Percentiles rank a stretch among this genome's conserved stretches.
These are phyloP conservation scores for Spisula subtruncata DNA, from an alignment of 2,888 invertebrate species.

Conservation along the genomic window DNA sequence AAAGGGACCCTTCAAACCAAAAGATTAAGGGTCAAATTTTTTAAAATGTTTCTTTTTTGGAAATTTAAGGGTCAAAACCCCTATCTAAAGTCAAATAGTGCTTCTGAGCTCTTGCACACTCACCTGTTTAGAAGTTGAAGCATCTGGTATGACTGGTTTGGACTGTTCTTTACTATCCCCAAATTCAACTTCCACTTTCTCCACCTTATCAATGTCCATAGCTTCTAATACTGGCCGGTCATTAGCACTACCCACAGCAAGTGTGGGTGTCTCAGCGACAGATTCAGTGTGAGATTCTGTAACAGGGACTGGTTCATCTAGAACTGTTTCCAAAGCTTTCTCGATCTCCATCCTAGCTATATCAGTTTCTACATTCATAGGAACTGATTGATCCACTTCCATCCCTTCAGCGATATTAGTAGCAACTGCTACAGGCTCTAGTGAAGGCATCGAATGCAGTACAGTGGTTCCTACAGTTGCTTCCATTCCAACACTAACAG, in stretches of 20 bases:
- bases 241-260: neutral
- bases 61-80: too few relatives aligned
- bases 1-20: too few relatives aligned
- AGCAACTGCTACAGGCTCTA: neutral
- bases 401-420: neutral
- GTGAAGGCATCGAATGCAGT: neutral
- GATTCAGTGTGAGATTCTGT: neutral
- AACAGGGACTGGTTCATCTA: neutral
- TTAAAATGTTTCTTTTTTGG: too few relatives aligned
- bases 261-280: neutral
- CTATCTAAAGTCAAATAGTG: neutral
- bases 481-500: neutral
- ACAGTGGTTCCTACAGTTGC: neutral
- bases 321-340: neutral
- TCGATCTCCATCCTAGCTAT: neutral
- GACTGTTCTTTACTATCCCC: neutral
- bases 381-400: neutral
- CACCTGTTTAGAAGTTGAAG: slow-evolving; percentile 1
- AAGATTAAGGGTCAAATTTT: too few relatives aligned
- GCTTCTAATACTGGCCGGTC: neutral
- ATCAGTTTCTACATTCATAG: neutral
- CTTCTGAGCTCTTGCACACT: neutral
- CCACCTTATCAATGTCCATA: neutral
- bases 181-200: neutral
- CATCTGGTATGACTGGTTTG: neutral